Evolutionary conservation across 2,888 invertebrate species (phyloP).

Genomic region (Strigamia maritima): DNA sequence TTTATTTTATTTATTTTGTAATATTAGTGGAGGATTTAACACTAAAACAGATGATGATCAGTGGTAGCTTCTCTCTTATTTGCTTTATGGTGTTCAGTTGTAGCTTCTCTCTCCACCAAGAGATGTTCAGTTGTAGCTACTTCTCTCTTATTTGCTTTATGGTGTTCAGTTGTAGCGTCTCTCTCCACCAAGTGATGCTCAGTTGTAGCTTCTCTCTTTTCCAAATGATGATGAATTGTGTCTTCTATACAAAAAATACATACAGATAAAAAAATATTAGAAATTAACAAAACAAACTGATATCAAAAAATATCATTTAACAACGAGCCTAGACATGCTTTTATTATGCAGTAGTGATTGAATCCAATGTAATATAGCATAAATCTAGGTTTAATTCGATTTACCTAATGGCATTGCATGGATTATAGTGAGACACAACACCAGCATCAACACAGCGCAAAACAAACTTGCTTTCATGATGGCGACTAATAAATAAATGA

Average conservation of each 20-base stretch:
- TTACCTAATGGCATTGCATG: not conserved
- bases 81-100: not conserved
- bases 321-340: too few relatives aligned
- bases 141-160: not conserved
- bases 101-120: not conserved
- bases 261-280: too few relatives aligned
- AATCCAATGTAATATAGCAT: too few relatives aligned
- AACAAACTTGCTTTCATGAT: not conserved
- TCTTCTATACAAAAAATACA: not conserved
- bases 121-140: not conserved
- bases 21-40: too few relatives aligned
- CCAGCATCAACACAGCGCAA: not conserved
- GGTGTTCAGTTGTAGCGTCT: not conserved
- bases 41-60: not conserved
- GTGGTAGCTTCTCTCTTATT: too few relatives aligned
- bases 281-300: too few relatives aligned
- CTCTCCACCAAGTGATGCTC: not conserved
- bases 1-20: too few relatives aligned
- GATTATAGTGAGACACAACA: not conserved
- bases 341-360: too few relatives aligned
- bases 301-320: too few relatives aligned
- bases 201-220: not conserved
- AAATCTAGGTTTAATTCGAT: too few relatives aligned
- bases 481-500: not conserved
- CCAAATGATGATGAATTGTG: too few relatives aligned